Base-by-base conservation (phyloP, 1,140 invertebrate genomes). In the Drosophila serrata region DNA sequence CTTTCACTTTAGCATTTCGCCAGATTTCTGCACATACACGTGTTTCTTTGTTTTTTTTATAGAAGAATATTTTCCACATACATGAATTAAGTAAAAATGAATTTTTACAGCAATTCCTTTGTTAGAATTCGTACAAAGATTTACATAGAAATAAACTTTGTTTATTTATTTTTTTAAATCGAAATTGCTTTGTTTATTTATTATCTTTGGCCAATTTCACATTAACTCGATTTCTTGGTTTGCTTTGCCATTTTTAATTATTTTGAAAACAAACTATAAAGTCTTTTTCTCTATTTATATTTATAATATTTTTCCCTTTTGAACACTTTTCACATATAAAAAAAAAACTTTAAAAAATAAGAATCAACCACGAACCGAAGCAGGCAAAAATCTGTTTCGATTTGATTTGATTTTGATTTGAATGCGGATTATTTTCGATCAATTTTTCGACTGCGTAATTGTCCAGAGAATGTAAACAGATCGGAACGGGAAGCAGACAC, bases 391-490 rank as follows among this genome's bases (percentile, higher is more conserved):
- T 39, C 60, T 33, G 39, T 51, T 45, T 24, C 27, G 33, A 31
- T 65, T 75, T 75, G 51, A 75, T 75, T 51, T 49, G 51, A 75
- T 64, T 51, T 63, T 42, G 27, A 49, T 75, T 55, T 17, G 27
- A 40, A 53, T 62, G 39, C 17, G 39, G 27, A 55, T 65, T 75
- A 58, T 76, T 76, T 76, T 75, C 27, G 48, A 57, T n/a, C 27
- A 19, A 57, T 74, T 75, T 75, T 84, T 75, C 40, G 74, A 73
- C 81, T 84, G 81, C 81, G 81, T 84, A 84, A 84, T 85, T 84
- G 81, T 85, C 81, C 81, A 81, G 75, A 81, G 65, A 81, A 84
- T 85, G 77, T 84, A 85, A 85, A 84, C 81, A 84, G 65, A 53
- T 57, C 46, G 46, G 64, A 57, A 73, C 17, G 51, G 43, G 48